phyloP scores from a whole-genome alignment of 2,113 vertebrate species.

The Cynoglossus semilaevis region DNA sequence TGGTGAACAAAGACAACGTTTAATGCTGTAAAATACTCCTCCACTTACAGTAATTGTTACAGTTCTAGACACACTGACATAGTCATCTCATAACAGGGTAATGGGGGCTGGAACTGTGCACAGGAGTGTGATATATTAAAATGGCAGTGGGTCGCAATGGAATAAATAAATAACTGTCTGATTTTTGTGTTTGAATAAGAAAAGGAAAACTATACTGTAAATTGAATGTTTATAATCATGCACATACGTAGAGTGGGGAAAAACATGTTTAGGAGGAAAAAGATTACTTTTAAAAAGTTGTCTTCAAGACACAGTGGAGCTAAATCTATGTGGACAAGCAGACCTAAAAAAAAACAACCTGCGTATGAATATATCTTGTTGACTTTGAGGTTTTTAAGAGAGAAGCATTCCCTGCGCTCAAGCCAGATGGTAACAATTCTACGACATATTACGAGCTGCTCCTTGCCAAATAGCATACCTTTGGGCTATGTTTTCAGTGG shows the following conservation, averaged over 20 bases:
- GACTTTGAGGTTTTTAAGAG: conserved; percentile 82
- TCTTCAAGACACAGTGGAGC: conserved; percentile 58
- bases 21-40: conserved; percentile 63
- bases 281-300: conserved; percentile 48
- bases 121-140: conserved; percentile 53
- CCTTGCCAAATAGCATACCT: conserved; percentile 80
- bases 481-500: conserved; percentile 79
- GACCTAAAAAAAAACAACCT: conserved; percentile 73
- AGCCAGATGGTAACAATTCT: conserved; percentile 82
- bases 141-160: conserved; percentile 45
- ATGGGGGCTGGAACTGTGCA: conserved; percentile 68
- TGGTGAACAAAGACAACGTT: conserved; percentile 63
- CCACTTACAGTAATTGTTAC: conserved; percentile 73
- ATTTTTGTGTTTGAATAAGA: too few relatives aligned
- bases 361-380: conserved; percentile 78
- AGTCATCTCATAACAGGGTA: conserved; percentile 76
- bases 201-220: too few relatives aligned
- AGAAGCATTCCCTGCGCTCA: conserved; percentile 76
- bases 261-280: conserved; percentile 28
- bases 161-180: too few relatives aligned
- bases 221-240: too few relatives aligned
- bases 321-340: conserved; percentile 66
- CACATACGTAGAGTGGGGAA: conserved; percentile 8
- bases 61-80: conserved; percentile 63
- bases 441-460: conserved; percentile 77